Evolutionary conservation across 2,888 invertebrate genomes (phyloP), one percentile per base, ranked within the genome.

Genomic region (Polydrusus pterygomalis): DNA sequence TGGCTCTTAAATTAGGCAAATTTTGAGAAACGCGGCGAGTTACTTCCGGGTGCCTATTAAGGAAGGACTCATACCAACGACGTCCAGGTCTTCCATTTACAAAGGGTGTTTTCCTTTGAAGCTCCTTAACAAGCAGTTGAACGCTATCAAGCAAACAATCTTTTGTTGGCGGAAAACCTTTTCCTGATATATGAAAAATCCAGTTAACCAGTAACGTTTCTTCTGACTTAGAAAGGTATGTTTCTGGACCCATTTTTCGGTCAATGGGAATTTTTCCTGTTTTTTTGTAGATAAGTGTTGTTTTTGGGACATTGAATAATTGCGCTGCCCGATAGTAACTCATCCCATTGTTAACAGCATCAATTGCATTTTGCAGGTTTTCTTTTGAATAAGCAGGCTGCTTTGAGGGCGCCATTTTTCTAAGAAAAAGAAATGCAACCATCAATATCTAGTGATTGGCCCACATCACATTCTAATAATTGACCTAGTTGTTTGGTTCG

Each of bases 1-100:
- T 79, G 60, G 83, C 80, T 75, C 83, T 43, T 9, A 38, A 20
- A 45, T 62, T 30, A 13, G 70, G 74, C 15, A 77, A 65, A 60
- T 65, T 67, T 64, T 77, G 74, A 9, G 70, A 62, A 17, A 70
- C 56, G 43, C 67, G 63, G 34, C 20, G 25, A 10, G 65, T 38
- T 17, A 72, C 18, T 65, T 65, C 56, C 8, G 72, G 58, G 54
- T 72, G 72, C 20, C 68, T 25, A 43, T 15, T 10, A 11, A 76
- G 38, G 63, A 76, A 76, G 17, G 8, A 17, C 30, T 69, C n/a
- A 62, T 60, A 76, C 72, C 76, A 73, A 40, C 56, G 62, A 30
- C 30, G 45, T 15, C 73, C 63, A 10, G 72, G 72, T 15, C 49
- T 60, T 10, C 54, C 62, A 45, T 65, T 54, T 18, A 18, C 38